A percentile compares a stretch with the other conserved stretches of the same genome.
These are phyloP conservation scores for Spinus pinus DNA, from an alignment of 2,797 vertebrate species.

Conservation along the genomic window DNA sequence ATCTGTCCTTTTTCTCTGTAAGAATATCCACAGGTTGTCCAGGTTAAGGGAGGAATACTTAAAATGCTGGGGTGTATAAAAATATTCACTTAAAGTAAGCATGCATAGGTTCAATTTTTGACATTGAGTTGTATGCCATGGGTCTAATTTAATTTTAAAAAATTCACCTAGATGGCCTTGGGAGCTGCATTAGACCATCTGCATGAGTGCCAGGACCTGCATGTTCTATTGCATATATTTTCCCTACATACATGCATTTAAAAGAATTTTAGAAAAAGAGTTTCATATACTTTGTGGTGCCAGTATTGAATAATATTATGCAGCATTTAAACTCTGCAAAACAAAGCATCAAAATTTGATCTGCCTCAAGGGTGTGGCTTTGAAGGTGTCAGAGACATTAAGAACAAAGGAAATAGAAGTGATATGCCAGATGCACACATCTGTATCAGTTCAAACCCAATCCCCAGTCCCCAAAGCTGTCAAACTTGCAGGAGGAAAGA, in stretches of 20 bases:
- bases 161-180: not conserved
- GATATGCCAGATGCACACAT: not conserved
- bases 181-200: not conserved
- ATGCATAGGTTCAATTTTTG: not conserved
- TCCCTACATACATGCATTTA: not conserved
- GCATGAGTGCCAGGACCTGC: not conserved
- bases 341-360: not conserved
- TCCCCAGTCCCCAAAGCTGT: constrained; percentile 6
- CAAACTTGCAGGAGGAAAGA: not conserved
- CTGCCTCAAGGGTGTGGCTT: not conserved
- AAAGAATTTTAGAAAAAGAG: not conserved
- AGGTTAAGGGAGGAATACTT: not conserved
- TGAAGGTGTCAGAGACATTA: constrained; percentile 32
- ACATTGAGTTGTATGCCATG: not conserved
- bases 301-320: not conserved
- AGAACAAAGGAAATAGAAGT: not conserved
- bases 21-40: not conserved
- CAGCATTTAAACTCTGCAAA: not conserved
- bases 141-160: not conserved
- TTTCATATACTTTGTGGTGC: not conserved
- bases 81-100: not conserved
- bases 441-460: constrained; percentile 4
- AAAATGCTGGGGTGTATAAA: not conserved
- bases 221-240: not conserved
- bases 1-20: not conserved